These are phyloP conservation scores for Craterocephalus amniculus DNA, from an alignment of 2,797 vertebrate species.

Conservation along the genomic window DNA sequence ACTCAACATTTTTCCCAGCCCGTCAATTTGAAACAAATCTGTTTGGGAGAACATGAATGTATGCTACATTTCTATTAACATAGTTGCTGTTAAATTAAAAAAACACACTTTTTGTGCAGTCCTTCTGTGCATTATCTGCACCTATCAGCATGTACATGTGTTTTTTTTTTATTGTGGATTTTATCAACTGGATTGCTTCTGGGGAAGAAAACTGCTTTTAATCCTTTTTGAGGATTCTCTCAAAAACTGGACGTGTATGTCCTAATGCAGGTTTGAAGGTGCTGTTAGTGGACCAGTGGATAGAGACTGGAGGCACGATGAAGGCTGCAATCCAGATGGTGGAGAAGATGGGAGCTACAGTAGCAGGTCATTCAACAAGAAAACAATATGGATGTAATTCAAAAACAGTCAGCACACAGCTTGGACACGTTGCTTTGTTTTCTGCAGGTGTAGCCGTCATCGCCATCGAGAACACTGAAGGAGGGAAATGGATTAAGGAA, in stretches of 20 bases:
- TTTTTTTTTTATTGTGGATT: not conserved
- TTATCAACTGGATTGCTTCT: not conserved
- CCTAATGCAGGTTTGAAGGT: constrained; percentile 80
- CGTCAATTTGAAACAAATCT: too few species aligned
- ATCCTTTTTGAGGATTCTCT: too few species aligned
- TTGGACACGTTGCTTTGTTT: not conserved
- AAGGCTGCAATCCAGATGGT: constrained; percentile 86
- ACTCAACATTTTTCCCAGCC: too few species aligned
- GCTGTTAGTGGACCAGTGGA: constrained; percentile 91
- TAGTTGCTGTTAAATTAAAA: not conserved
- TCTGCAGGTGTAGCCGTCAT: constrained; percentile 84
- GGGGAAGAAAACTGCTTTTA: too few species aligned
- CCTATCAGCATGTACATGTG: not conserved
- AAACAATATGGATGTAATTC: accelerated
- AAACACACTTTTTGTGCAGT: not conserved
- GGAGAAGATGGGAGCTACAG: constrained; percentile 82
- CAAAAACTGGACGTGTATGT: not conserved
- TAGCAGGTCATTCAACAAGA: constrained; percentile 79
- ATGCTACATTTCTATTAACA: too few species aligned
- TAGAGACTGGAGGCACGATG: constrained; percentile 92
- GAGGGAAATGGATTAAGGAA: constrained; percentile 87
- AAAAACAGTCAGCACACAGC: not conserved
- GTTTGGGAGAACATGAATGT: too few species aligned
- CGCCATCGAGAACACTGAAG: constrained; percentile 89
- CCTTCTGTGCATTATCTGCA: not conserved